A percentile compares a stretch with the other conserved stretches of the same genome.
phyloP scores from a whole-genome alignment of 2,113 vertebrate genomes.

The Acrocephalus arundinaceus region DNA sequence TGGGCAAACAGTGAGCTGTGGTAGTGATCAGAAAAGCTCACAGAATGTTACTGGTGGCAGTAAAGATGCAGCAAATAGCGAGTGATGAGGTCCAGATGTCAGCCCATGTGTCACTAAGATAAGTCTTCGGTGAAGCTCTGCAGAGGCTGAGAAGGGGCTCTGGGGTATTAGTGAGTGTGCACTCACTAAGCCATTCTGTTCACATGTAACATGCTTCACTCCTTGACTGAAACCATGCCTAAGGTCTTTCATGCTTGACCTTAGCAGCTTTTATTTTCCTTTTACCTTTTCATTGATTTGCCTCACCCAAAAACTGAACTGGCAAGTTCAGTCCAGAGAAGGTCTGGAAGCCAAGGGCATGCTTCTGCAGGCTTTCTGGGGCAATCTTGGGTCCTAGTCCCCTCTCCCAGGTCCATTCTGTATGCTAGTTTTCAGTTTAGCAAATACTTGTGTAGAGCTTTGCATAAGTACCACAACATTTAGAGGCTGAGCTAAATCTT shows the following conservation, averaged over 20 bases:
- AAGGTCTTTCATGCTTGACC: background rate
- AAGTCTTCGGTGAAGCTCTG: background rate
- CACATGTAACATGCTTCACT: background rate
- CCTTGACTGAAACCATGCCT: background rate
- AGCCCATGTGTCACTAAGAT: background rate
- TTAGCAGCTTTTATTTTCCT: background rate
- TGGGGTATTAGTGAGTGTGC: background rate
- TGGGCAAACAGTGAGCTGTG: background rate
- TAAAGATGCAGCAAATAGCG: background rate
- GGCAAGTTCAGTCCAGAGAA: background rate
- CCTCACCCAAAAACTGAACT: background rate
- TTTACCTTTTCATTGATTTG: background rate
- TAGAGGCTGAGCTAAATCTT: background rate
- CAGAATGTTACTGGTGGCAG: background rate
- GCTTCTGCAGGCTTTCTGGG: background rate
- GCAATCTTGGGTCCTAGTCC: background rate
- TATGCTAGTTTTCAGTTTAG: background rate
- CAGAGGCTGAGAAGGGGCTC: background rate
- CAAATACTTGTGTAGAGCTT: background rate
- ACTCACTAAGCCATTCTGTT: background rate
- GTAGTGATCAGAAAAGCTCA: background rate
- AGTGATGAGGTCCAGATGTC: background rate
- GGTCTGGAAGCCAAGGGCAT: background rate
- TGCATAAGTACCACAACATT: background rate
- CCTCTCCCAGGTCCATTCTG: background rate